Conservation (phyloP, 2,888 invertebrate genomes). For the Drosophila meridiana region DNA sequence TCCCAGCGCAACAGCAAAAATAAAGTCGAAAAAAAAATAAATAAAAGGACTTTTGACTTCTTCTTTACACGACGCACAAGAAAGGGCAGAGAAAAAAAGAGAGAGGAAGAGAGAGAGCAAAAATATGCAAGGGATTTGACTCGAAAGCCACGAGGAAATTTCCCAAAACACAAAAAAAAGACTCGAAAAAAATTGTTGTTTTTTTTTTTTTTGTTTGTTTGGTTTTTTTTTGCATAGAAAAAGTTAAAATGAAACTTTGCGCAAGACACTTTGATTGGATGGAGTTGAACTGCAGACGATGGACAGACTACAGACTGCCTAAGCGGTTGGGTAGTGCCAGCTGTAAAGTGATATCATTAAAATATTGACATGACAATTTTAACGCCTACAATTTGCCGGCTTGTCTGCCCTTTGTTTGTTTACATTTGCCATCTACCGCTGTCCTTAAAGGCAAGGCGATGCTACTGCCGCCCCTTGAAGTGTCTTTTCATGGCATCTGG, state of each 20-base stretch:
- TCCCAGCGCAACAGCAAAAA: slow-evolving; percentile 28
- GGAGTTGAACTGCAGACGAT: slow-evolving; percentile 28
- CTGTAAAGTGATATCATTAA: slow-evolving; percentile 81
- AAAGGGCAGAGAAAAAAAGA: slow-evolving; percentile 26
- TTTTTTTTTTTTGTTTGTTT: not conserved
- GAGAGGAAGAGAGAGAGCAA: slow-evolving; percentile 5
- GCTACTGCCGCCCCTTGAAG: not conserved
- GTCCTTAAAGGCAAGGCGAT: slow-evolving; percentile 1
- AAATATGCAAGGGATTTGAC: slow-evolving; percentile 57
- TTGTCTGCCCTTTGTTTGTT: slow-evolving; percentile 43
- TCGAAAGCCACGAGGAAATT: slow-evolving; percentile 38
- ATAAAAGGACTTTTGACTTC: slow-evolving; percentile 74
- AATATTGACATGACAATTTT: slow-evolving; percentile 85
- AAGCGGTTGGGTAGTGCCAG: slow-evolving; percentile 3
- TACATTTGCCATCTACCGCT: slow-evolving; percentile 33
- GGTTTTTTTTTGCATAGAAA: slow-evolving; percentile 32
- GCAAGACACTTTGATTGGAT: slow-evolving; percentile 47
- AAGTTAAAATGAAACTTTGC: slow-evolving; percentile 73
- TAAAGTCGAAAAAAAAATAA: slow-evolving; percentile 8
- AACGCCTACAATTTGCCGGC: slow-evolving; percentile 83
- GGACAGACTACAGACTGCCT: not conserved
- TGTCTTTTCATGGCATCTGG: not conserved
- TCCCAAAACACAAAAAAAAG: slow-evolving; percentile 24
- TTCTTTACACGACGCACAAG: slow-evolving; percentile 66
- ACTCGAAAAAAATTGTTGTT: slow-evolving; percentile 8